Evolutionary conservation across 2,113 vertebrate genomes (phyloP), one percentile per base, ranked within the genome.

Genomic region (Clarias macrocephalus): DNA sequence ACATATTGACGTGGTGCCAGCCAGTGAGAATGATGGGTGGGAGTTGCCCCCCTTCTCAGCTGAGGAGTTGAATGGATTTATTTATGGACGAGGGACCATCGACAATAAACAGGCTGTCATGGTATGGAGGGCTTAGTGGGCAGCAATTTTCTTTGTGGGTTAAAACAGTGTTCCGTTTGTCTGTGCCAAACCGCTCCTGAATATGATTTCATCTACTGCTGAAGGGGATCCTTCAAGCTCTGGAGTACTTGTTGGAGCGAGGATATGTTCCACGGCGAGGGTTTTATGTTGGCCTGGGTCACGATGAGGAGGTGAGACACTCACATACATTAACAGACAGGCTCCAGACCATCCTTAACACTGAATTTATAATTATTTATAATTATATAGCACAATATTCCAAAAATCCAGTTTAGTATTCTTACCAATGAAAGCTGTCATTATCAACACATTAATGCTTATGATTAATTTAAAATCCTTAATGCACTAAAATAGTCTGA

Each of bases 1-100:
- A 60, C 98, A 99, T 93, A 95, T 96, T 42, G 98, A 99, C 30
- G 97, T 99, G 59, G 98, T 99, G 4, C 97, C 98, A 16, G 97
- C 97, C 80, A 21, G 93, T 11, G 95, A 95, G 89, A 90, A 91
- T 0, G 93, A 97, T 60, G 97, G 95, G 81, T 99, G 98, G 98
- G 94, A 97, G 0, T 95, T 95, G 0, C 97, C 97, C 6, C 98
- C 97, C 0, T 99, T 99, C 93, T 99, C 97, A 81, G 98, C 96
- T 60, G 73, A 95, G 85, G 97, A 98, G 89, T 94, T 91, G 0
- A 92, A 96, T 85, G 98, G 96, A n/a, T 98, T 97, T 92, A 97
- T 99, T 92, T 96, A 99, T 0, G 97, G 98, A 21, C 95, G 97
- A 92, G 98, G 98, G 89, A 93, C 98, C 0, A 92, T 99, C 68